Conservation (phyloP, 2,797 vertebrate genomes). For the Eidolon dupreanum region DNA sequence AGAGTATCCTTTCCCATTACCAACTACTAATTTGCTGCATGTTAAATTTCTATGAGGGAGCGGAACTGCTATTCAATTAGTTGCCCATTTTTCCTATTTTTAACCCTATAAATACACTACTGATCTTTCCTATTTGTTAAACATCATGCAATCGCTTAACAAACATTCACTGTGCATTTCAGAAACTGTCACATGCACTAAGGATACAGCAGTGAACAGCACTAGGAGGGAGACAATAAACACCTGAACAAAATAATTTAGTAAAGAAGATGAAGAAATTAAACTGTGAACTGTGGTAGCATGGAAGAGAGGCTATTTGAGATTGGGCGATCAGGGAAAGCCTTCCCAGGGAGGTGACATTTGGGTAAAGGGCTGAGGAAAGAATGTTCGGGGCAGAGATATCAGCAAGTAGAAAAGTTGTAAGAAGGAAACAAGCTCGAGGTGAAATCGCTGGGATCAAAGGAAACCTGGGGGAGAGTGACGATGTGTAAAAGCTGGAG, state of each 20-base stretch:
- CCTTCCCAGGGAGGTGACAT: neutral
- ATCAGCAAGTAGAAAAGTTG: neutral
- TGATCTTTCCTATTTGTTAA: neutral
- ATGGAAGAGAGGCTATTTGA: neutral
- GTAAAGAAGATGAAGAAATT: neutral
- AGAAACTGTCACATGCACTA: neutral
- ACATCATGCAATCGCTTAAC: neutral
- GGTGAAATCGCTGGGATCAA: neutral
- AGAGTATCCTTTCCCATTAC: neutral
- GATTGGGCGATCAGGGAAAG: neutral
- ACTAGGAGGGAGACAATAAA: neutral
- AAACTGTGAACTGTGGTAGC: neutral
- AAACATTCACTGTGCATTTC: constrained; percentile 32
- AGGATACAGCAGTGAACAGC: neutral
- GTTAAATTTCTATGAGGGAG: neutral
- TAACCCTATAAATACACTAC: neutral
- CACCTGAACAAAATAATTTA: neutral
- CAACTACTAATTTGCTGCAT: constrained; percentile 24
- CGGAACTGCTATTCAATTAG: neutral
- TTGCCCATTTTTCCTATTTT: constrained; percentile 36
- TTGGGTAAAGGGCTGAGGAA: neutral
- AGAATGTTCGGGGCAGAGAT: neutral
- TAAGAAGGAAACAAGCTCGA: neutral
- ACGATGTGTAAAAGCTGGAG: neutral
- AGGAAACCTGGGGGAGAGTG: neutral